Evolutionary conservation across 1,140 invertebrate genomes (phyloP).

Genomic region (Anagrus nilaparvatae): DNA sequence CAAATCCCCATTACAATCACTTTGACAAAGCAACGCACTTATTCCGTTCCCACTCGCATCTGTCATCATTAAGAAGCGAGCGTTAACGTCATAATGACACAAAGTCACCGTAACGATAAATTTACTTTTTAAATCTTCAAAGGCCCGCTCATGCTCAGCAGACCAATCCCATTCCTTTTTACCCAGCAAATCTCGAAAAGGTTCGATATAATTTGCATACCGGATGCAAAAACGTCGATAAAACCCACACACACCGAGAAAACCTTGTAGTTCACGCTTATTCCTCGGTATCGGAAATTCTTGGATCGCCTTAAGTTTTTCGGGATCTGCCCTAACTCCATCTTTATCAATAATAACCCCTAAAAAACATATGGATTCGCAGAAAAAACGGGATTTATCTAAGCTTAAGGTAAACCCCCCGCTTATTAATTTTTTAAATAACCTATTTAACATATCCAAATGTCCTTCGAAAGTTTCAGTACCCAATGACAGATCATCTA

Average conservation of each 20-base stretch:
- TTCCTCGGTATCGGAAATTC: neutral
- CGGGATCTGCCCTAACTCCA: neutral
- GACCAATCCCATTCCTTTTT: neutral
- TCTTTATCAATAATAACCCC: neutral
- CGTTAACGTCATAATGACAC: neutral
- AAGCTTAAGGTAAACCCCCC: constrained; percentile 4
- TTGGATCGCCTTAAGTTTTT: neutral
- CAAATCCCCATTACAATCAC: neutral
- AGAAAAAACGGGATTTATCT: no score
- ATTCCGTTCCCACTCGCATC: constrained; percentile 1
- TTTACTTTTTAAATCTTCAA: neutral
- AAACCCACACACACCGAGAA: constrained; percentile 2
- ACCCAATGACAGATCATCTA: no score
- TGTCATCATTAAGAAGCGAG: neutral
- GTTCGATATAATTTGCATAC: constrained; percentile 5
- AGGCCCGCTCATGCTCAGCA: neutral
- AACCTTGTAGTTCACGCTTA: constrained; percentile 1
- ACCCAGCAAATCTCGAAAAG: constrained; percentile 3
- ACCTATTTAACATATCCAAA: neutral
- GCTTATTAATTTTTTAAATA: neutral
- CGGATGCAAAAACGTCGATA: constrained; percentile 9
- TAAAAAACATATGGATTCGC: neutral
- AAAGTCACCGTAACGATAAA: neutral
- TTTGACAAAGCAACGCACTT: neutral
- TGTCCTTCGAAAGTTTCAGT: no score